phyloP scores from a whole-genome alignment of 2,888 invertebrate genomes.

The Hypselothyrea guttata region DNA sequence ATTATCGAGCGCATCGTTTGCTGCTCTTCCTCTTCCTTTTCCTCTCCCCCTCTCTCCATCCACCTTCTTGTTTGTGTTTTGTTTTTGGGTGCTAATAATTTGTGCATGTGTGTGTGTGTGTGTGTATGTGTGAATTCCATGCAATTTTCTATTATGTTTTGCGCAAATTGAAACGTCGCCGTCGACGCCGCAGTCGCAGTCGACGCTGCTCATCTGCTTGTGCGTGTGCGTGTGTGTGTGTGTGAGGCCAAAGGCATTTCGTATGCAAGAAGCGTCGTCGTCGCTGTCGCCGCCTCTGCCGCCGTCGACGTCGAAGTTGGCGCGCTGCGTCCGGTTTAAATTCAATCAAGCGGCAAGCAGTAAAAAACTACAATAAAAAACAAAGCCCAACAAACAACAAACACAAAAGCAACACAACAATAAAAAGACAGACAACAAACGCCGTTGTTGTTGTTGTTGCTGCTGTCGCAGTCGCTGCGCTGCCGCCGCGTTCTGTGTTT shows the following conservation, averaged over 20 bases:
- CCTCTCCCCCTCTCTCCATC: neutral
- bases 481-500: too few relatives aligned
- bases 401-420: neutral
- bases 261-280: conserved; percentile 66
- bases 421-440: too few relatives aligned
- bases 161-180: conserved; percentile 44
- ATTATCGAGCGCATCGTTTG: conserved; percentile 45
- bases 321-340: conserved; percentile 67
- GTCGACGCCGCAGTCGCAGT: conserved; percentile 5
- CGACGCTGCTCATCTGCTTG: conserved; percentile 11
- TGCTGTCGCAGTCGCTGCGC: too few relatives aligned
- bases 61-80: conserved; percentile 14
- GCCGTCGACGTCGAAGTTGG: conserved; percentile 37
- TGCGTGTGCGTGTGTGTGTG: conserved; percentile 21
- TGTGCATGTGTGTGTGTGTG: neutral
- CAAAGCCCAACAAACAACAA: conserved; percentile 24
- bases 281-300: conserved; percentile 42
- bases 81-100: conserved; percentile 58
- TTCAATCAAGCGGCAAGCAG: conserved; percentile 73
- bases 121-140: conserved; percentile 33
- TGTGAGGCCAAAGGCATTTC: conserved; percentile 39
- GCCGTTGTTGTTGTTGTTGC: too few relatives aligned
- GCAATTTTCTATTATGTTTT: conserved; percentile 52
- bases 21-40: conserved; percentile 7
- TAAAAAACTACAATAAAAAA: conserved; percentile 28